A percentile compares a stretch with the other conserved stretches of the same genome.
Conservation (phyloP, 2,797 vertebrate species). For the Tokudaia tokunoshimensis region DNA sequence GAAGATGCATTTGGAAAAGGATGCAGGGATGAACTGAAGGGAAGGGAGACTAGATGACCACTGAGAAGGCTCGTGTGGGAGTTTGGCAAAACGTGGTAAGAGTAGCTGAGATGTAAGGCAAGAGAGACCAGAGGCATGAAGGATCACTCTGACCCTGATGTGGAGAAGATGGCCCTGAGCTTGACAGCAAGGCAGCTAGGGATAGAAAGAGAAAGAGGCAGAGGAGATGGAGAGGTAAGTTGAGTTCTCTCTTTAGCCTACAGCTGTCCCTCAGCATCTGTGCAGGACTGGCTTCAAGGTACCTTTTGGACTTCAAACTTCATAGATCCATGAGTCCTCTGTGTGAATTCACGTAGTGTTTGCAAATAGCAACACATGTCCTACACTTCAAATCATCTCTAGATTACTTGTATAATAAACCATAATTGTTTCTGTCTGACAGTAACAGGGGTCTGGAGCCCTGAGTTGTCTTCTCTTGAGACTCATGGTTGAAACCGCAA, state of each 20-base stretch:
- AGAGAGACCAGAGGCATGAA: slow-evolving; percentile 22
- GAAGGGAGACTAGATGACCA: not conserved
- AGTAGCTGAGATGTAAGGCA: not conserved
- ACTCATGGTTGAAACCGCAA: not conserved
- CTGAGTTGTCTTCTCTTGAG: not conserved
- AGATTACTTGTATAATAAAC: not conserved
- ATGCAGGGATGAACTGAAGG: not conserved
- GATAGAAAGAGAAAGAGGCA: not conserved
- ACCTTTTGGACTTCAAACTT: not conserved
- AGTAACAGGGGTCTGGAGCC: not conserved
- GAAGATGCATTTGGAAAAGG: not conserved
- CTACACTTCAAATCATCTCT: not conserved
- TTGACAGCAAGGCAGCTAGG: not conserved
- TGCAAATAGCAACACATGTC: not conserved
- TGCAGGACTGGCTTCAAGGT: not conserved
- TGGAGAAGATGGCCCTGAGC: not conserved
- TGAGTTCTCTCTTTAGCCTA: not conserved
- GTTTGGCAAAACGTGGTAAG: not conserved
- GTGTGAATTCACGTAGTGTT: not conserved
- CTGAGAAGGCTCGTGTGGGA: not conserved
- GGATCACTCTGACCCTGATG: not conserved
- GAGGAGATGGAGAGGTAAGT: not conserved
- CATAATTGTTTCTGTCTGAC: not conserved
- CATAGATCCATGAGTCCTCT: not conserved
- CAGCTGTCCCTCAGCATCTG: not conserved